Conservation (phyloP, 2,113 vertebrate genomes). For the Pleuronectes platessa region DNA sequence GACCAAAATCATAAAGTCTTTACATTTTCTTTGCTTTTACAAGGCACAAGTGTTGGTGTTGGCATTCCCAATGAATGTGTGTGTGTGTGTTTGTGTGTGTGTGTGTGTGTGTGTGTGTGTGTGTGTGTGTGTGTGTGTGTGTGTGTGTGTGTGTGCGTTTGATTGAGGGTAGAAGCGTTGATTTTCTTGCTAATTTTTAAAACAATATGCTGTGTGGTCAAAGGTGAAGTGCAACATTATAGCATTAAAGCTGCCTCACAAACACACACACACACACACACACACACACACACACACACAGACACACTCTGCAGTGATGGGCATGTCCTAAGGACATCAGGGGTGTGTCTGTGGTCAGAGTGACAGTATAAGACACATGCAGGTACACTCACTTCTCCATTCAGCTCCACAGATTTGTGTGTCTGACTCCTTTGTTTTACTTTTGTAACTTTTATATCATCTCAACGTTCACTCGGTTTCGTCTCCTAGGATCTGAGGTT, state of each 20-base stretch:
- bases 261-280: neutral
- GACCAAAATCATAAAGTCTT: conserved; percentile 68
- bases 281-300: neutral
- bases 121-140: too few species aligned
- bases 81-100: too few species aligned
- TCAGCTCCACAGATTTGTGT: conserved; percentile 38
- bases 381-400: conserved; percentile 65
- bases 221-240: neutral
- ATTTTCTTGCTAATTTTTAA: neutral
- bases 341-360: conserved; percentile 73
- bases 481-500: neutral
- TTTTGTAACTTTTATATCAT: neutral
- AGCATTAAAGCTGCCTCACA: neutral
- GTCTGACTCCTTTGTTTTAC: conserved; percentile 12
- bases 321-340: conserved; percentile 52
- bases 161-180: neutral
- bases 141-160: neutral
- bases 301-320: conserved; percentile 32
- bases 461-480: neutral
- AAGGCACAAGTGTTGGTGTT: conserved; percentile 27
- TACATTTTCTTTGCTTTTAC: conserved; percentile 55
- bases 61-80: conserved; percentile 14
- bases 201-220: too few species aligned
- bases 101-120: too few species aligned
- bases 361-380: conserved; percentile 78